Evolutionary conservation across 2,797 vertebrate species (phyloP), one percentile per base, ranked within the genome.

Genomic region (Anguilla anguilla): DNA sequence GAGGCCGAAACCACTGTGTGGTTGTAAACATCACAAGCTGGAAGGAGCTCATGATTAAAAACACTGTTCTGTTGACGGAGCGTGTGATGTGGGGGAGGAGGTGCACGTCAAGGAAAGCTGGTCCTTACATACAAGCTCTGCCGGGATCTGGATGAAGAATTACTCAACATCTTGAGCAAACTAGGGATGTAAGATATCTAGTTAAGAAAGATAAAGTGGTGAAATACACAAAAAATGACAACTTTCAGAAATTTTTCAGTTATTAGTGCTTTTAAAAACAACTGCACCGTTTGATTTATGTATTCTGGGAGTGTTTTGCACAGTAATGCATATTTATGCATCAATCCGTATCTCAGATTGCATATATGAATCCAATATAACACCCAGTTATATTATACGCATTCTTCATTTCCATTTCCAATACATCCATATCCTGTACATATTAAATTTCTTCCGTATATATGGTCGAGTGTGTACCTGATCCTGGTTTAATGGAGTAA

Each of bases 11-110:
- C 79, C 46, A n/a, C 79, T 9, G 9, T n/a, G 46, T 49, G 43
- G 35, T 6, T 25, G 39, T 51, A 82, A 82, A 82, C 79, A 82
- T 82, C 79, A 49, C 79, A 82, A 82, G 79, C 19, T 51, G 6
- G 31, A 51, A 51, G 46, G 79, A 82, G 25, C 79, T 49, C 79
- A 82, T 82, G 79, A 82, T 11, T 79, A 51, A 82, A 51, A 82
- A 25, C 79, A 82, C 46, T 3, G 6, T 51, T 11, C 79, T 82
- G 79, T 82, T 82, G 79, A 82, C 79, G 51, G 79, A 82, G 19
- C 35, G 39, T 17, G 74, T 17, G 17, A 39, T 46, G 74, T 49
- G n/a, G 43, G 10, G 46, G 19, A 46, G 22, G n/a, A 25, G 46
- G 43, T 25, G 10, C 2, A 10, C 0, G 7, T 10, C 43, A 51